A percentile compares a stretch with the other conserved stretches of the same genome.
Conservation (phyloP, 2,113 vertebrate genomes). For the Heptranchias perlo region DNA sequence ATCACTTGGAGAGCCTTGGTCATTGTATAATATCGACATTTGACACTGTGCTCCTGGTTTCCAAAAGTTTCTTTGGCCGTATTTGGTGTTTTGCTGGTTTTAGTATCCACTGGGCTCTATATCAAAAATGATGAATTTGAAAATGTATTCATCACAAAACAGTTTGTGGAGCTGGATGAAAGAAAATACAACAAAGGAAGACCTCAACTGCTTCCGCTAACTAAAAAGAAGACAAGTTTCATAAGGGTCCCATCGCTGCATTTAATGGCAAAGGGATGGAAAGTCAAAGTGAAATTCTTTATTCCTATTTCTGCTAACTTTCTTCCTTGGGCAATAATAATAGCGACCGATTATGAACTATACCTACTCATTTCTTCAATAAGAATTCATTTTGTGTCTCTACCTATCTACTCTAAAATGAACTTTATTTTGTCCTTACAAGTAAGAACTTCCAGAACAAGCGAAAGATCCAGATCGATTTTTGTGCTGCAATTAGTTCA, state of each 20-base stretch:
- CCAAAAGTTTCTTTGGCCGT: constrained; percentile 59
- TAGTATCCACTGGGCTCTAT: constrained; percentile 65
- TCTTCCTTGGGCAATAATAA: constrained; percentile 68
- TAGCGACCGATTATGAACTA: constrained; percentile 69
- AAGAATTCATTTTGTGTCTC: constrained; percentile 64
- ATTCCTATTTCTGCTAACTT: constrained; percentile 67
- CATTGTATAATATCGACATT: constrained; percentile 51
- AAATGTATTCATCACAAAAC: constrained; percentile 72
- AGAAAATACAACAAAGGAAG: constrained; percentile 56
- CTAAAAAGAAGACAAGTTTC: constrained; percentile 59
- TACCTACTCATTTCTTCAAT: constrained; percentile 73
- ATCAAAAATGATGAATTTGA: constrained; percentile 66
- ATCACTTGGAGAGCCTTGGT: constrained; percentile 58
- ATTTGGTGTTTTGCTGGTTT: constrained; percentile 62
- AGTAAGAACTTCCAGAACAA: neutral
- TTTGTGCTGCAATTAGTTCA: neutral
- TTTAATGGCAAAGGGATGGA: constrained; percentile 61
- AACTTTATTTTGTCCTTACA: constrained; percentile 39
- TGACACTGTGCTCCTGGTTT: constrained; percentile 55
- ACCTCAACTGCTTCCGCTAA: constrained; percentile 73
- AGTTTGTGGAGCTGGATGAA: constrained; percentile 71
- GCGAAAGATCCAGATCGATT: neutral
- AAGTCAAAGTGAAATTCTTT: constrained; percentile 60
- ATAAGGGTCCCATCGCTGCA: constrained; percentile 55
- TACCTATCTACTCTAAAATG: constrained; percentile 71